Base-by-base conservation (phyloP, 2,888 invertebrate species). In the Colostygia pectinataria region DNA sequence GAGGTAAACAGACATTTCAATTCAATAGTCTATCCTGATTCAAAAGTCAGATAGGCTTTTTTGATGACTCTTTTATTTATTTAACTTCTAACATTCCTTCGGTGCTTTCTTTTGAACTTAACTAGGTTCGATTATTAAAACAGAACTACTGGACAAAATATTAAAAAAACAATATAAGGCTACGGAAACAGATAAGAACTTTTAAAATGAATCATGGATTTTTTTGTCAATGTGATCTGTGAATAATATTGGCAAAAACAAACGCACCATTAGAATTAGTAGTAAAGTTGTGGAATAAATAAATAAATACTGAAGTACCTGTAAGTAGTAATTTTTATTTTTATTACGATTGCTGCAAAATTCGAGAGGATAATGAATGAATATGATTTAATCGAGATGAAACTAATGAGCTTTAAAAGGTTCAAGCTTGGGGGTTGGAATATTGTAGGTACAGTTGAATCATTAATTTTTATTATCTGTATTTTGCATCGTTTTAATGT, bases 351-450 rank as follows among this genome's bases (percentile, higher is more conserved):
- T 33, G 10, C 20, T 7, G 10, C 10, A 33, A 7, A 39, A 13
- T 41, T 47, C 55, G 57, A 69, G 50, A 57, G 45, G 58, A 53
- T 57, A n/a, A n/a, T 54, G 52, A 58, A 59, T 65, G 64, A 71
- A n/a, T n/a, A n/a, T 59, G 57, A 58, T 66, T 65, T 65, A 59
- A 69, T 69, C 46, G n/a, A 12, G 4, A n/a, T 27, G 13, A 27
- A 18, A 45, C 24, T 41, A 51, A 50, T 41, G 36, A 41, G 14
- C 5, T 32, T 37, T 15, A 14, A 34, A 33, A 32, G 27, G 29
- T 23, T 44, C n/a, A 23, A 31, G 18, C 25, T 34, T 40, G 32
- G 13, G 32, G 1, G n/a, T 9, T 12, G 38, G 7, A n/a, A 23
- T 10, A 20, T n/a, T 15, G 9, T 34, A 15, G 25, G 24, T 29